These are phyloP conservation scores for Urophycis tenuis DNA, from an alignment of 2,797 vertebrate genomes.

Conservation along the genomic window DNA sequence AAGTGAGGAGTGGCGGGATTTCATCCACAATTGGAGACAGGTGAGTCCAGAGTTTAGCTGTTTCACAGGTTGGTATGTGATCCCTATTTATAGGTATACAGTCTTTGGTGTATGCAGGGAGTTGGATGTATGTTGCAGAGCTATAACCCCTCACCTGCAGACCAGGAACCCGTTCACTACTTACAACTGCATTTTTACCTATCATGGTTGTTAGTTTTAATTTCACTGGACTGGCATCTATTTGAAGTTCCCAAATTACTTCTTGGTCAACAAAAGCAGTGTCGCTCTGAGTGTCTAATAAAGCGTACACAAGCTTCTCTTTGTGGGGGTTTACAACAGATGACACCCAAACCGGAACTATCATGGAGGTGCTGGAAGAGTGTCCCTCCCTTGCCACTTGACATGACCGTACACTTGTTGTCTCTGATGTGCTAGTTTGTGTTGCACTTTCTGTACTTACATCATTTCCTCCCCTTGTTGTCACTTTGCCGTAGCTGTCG, in stretches of 20 bases:
- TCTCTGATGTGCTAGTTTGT: background rate
- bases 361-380: background rate
- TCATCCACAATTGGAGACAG: background rate
- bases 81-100: slow-evolving; percentile 22
- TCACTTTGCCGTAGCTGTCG: background rate
- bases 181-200: slow-evolving; percentile 4
- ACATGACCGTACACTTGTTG: background rate
- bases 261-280: slow-evolving; percentile 18
- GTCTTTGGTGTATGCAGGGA: slow-evolving; percentile 14
- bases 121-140: background rate
- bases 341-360: background rate
- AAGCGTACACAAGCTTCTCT: slow-evolving; percentile 22
- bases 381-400: background rate
- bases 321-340: background rate
- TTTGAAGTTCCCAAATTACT: slow-evolving; percentile 11
- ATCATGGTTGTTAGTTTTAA: slow-evolving; percentile 26
- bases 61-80: slow-evolving; percentile 25
- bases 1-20: slow-evolving; percentile 3
- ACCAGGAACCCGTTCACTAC: slow-evolving; percentile 13
- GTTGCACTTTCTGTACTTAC: background rate
- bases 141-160: slow-evolving; percentile 20
- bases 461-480: background rate
- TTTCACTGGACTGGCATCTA: slow-evolving; percentile 8
- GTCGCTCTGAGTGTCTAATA: slow-evolving; percentile 28
- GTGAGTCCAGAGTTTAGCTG: slow-evolving; percentile 19